Base-by-base conservation (phyloP, 2,888 invertebrate species). In the Drosophila rellima region DNA sequence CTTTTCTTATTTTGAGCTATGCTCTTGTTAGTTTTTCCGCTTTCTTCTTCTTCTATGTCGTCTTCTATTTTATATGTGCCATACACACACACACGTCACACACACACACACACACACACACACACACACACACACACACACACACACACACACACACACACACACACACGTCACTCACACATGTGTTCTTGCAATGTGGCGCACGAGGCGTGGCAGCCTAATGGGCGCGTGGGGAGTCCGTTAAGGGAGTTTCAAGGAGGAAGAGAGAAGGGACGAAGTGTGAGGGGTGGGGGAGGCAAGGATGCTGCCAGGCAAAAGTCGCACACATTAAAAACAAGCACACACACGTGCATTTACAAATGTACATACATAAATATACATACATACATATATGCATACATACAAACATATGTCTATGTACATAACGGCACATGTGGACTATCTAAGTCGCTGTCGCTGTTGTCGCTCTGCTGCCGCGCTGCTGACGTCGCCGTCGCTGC, bases 1-100 rank as follows among this genome's bases (percentile, higher is more conserved):
- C 20, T 20, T 20, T 2, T 1, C 20, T 23, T 7, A 7, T 7
- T 23, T 23, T 23, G 23, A 23, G 60, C 50, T 74, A 51, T 45
- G 52, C 52, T 47, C 11, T 45, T 55, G 42, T 55, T 55, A 15
- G 48, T 31, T 74, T 17, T 59, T 59, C 42, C 66, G n/a, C n/a
- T n/a, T n/a, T n/a, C n/a, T 65, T 51, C 56, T 70, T 44, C 51
- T 66, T 52, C 26, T 60, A 56, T 66, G 50, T 37, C 74, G 48
- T 68, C 62, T 63, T 68, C 42, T 54, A 69, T 74, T 74, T 74
- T 74, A 74, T 74, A 62, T 75, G 75, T 74, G 76, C 70, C 74
- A 73, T 48, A 59, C 59, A 42, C 31, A 59, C 35, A 23, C 50
- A 51, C 18, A n/a, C n/a, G n/a, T n/a, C 26, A 40, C 50, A 31